phyloP scores from a whole-genome alignment of 2,888 invertebrate species.

The Erpobdella octoculata region DNA sequence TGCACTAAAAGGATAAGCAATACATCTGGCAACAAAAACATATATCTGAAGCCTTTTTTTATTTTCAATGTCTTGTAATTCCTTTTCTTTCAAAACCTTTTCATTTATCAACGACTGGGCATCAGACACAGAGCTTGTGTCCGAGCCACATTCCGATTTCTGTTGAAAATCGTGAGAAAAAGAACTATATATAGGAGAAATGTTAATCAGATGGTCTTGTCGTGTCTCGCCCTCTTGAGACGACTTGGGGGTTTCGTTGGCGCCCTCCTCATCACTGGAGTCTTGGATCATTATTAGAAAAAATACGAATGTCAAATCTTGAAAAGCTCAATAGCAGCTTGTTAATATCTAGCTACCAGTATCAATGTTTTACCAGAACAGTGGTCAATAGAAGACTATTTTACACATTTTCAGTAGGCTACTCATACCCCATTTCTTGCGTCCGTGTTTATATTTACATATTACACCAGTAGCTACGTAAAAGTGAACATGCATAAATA shows the following conservation, averaged over 20 bases:
- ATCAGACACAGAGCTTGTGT: not conserved
- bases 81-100: not conserved
- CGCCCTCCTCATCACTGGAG: not conserved
- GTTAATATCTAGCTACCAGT: too few relatives aligned
- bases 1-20: constrained; percentile 24
- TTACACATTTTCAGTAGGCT: too few relatives aligned
- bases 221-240: not conserved
- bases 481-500: too few relatives aligned
- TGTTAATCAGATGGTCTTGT: not conserved
- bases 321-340: too few relatives aligned
- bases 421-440: too few relatives aligned
- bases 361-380: too few relatives aligned
- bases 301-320: too few relatives aligned
- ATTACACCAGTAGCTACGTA: too few relatives aligned
- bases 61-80: not conserved
- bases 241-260: not conserved
- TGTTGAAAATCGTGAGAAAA: not conserved
- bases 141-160: not conserved
- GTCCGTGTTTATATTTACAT: too few relatives aligned
- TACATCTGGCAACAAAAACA: constrained; percentile 24
- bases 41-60: constrained; percentile 20
- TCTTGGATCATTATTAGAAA: not conserved
- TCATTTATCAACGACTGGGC: too few relatives aligned
- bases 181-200: too few relatives aligned
- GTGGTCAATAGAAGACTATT: too few relatives aligned